Conservation (phyloP, 2,797 vertebrate species). For the Eulemur mongoz region DNA sequence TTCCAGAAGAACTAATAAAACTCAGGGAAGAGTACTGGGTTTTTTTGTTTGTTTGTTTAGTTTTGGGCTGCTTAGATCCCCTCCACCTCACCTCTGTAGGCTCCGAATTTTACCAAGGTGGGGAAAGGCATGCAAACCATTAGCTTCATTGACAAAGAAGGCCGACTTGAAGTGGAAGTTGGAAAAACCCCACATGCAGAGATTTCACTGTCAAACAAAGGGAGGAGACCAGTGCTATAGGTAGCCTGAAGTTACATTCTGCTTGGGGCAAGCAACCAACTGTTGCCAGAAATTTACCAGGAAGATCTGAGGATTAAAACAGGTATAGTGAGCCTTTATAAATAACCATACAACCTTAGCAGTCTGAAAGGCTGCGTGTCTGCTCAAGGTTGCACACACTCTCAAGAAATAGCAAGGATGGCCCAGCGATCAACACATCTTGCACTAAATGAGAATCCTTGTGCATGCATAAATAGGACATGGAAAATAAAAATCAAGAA, state of each 20-base stretch:
- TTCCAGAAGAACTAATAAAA: background rate
- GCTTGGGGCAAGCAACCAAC: background rate
- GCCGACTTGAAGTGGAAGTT: accelerated
- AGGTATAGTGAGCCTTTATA: background rate
- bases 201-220: background rate
- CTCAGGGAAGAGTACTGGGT: background rate
- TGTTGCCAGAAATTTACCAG: background rate
- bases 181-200: background rate
- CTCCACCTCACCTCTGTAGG: background rate
- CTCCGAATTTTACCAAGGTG: background rate
- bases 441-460: background rate
- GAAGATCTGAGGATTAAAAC: background rate
- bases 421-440: background rate
- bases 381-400: background rate
- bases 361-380: background rate
- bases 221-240: background rate
- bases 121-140: background rate
- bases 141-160: background rate
- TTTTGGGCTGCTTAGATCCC: background rate
- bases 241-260: background rate
- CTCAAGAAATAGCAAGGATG: background rate
- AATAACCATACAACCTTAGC: background rate
- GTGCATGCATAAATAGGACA: background rate
- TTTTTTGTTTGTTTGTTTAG: background rate
- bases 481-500: background rate